These are phyloP conservation scores for Caradrina kadenii DNA, from an alignment of 2,888 invertebrate species.

Conservation along the genomic window DNA sequence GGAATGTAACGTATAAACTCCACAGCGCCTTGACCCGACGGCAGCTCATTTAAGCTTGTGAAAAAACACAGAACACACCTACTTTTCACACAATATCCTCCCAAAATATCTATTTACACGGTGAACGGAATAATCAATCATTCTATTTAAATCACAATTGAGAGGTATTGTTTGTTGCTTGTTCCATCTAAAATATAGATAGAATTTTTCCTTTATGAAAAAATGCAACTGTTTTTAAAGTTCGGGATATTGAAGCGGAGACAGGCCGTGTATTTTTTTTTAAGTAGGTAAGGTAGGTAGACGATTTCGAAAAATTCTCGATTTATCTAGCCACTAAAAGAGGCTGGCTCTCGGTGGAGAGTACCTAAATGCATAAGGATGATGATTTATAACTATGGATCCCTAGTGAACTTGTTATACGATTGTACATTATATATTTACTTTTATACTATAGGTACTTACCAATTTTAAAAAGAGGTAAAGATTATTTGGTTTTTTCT, in stretches of 20 bases:
- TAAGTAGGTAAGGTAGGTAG: too few relatives aligned
- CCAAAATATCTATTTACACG: conserved; percentile 47
- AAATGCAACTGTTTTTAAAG: not conserved
- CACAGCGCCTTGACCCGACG: conserved; percentile 44
- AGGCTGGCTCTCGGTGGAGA: too few relatives aligned
- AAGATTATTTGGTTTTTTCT: too few relatives aligned
- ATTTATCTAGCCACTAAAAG: too few relatives aligned
- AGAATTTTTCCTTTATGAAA: conserved; percentile 29
- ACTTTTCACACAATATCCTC: conserved; percentile 36
- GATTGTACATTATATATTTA: too few relatives aligned
- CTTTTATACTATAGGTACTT: too few relatives aligned
- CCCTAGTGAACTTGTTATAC: too few relatives aligned
- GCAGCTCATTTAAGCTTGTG: conserved; percentile 17
- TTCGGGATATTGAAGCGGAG: not conserved
- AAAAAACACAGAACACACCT: conserved; percentile 42
- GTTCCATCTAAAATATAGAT: conserved; percentile 17
- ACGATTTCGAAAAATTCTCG: too few relatives aligned
- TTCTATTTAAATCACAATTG: conserved; percentile 55
- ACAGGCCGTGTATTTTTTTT: too few relatives aligned
- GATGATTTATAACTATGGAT: too few relatives aligned
- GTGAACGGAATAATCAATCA: conserved; percentile 56
- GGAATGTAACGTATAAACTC: not conserved
- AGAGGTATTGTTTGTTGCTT: conserved; percentile 42
- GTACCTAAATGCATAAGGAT: too few relatives aligned
- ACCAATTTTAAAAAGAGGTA: too few relatives aligned